Percentiles rank a stretch among this genome's conserved stretches.
Conservation (phyloP, 2,113 vertebrate genomes). For the Thomomys bottae region DNA sequence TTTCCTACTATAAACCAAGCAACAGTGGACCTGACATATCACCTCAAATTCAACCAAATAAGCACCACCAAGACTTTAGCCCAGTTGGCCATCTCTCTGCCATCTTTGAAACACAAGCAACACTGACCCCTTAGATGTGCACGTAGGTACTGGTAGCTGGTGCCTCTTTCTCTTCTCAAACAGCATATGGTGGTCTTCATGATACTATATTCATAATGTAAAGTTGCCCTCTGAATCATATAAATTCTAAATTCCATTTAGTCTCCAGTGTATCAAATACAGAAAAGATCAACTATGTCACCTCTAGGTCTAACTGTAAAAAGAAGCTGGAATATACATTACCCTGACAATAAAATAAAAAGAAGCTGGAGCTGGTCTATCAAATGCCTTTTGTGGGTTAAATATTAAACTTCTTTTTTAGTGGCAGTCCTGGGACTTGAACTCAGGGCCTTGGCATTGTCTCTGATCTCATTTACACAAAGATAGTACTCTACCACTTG, state of each 20-base stretch:
- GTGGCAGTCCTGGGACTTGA: too few relatives aligned
- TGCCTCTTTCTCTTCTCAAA: too few relatives aligned
- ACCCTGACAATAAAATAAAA: too few relatives aligned
- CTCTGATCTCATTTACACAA: too few relatives aligned
- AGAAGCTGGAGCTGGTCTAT: constrained; percentile 7
- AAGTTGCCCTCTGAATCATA: too few relatives aligned
- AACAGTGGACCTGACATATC: background rate
- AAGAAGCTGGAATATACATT: constrained; percentile 58
- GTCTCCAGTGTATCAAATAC: constrained; percentile 65
- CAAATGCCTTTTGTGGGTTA: constrained; percentile 31
- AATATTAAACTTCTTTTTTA: too few relatives aligned
- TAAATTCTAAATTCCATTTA: constrained; percentile 48
- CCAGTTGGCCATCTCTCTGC: background rate
- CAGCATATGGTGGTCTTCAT: too few relatives aligned
- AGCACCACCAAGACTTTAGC: background rate
- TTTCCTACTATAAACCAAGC: background rate
- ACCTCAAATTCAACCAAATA: background rate
- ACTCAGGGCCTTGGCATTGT: too few relatives aligned
- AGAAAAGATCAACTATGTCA: background rate
- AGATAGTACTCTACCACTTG: too few relatives aligned
- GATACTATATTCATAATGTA: too few relatives aligned
- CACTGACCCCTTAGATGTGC: background rate
- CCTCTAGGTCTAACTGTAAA: constrained; percentile 70
- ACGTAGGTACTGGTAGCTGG: background rate
- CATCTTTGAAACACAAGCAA: background rate